Evolutionary conservation across 2,888 invertebrate genomes (phyloP).

Genomic region (Tuta absoluta): DNA sequence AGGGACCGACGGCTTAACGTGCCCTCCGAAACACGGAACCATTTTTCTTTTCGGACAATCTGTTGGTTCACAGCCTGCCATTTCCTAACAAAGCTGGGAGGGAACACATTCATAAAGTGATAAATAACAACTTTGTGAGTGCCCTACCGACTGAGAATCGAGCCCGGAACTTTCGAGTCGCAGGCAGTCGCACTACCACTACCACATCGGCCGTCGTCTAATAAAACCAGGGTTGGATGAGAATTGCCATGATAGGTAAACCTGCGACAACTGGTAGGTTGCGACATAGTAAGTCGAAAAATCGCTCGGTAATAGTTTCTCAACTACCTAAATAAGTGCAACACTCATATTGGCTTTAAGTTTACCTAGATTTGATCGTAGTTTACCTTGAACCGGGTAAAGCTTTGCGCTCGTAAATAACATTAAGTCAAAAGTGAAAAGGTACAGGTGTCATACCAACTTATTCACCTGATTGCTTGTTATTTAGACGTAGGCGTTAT

Average conservation of each 20-base stretch:
- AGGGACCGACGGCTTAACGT: no score
- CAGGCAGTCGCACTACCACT: no score
- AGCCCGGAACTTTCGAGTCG: no score
- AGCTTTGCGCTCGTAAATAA: neutral
- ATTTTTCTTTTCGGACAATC: no score
- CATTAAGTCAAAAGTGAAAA: neutral
- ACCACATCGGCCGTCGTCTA: neutral
- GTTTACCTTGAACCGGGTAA: constrained; percentile 5
- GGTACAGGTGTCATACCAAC: neutral
- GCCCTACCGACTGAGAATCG: no score
- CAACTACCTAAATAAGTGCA: neutral
- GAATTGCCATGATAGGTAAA: neutral
- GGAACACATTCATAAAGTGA: no score
- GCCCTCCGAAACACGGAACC: no score
- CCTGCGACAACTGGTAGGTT: neutral
- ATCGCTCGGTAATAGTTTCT: neutral
- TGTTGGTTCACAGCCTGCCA: no score
- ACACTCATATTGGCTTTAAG: constrained; percentile 18
- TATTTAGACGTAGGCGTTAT: neutral
- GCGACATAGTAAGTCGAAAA: neutral
- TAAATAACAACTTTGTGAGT: no score
- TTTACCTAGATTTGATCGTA: constrained; percentile 3
- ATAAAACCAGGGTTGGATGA: neutral
- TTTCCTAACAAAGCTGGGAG: no score
- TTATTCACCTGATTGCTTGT: no score